Evolutionary conservation across 2,797 vertebrate species (phyloP).

Genomic region (Gymnocypris eckloni): DNA sequence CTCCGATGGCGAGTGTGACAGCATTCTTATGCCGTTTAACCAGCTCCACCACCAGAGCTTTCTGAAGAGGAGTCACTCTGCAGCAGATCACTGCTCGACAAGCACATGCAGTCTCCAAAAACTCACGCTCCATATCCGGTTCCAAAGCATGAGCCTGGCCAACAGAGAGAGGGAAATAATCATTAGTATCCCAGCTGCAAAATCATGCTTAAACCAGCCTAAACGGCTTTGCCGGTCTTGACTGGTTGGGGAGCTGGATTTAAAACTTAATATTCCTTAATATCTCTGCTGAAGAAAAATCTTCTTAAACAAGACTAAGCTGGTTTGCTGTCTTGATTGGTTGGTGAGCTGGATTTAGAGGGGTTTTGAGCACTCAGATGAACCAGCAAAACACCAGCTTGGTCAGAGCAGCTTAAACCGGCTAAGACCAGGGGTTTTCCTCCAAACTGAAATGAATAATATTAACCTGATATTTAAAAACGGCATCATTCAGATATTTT

Average conservation of each 20-base stretch:
- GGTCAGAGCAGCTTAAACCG: not conserved
- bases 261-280: not conserved
- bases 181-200: not conserved
- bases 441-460: not conserved
- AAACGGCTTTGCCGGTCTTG: not conserved
- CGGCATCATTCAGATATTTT: not conserved
- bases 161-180: not conserved
- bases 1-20: slow-evolving; percentile 92
- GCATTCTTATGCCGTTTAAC: slow-evolving; percentile 95
- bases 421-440: not conserved
- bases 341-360: not conserved
- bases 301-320: no score
- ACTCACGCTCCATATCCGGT: slow-evolving; percentile 92
- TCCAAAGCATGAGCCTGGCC: slow-evolving; percentile 90
- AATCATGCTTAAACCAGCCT: not conserved
- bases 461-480: no score
- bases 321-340: not conserved
- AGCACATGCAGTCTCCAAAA: slow-evolving; percentile 86
- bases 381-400: not conserved
- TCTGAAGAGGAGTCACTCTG: slow-evolving; percentile 93
- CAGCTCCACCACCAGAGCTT: slow-evolving; percentile 94
- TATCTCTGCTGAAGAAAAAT: not conserved
- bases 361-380: not conserved
- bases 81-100: slow-evolving; percentile 95
- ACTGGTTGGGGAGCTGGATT: not conserved